Evolutionary conservation across 2,888 invertebrate genomes (phyloP).

Genomic region (Drosophila limbata): DNA sequence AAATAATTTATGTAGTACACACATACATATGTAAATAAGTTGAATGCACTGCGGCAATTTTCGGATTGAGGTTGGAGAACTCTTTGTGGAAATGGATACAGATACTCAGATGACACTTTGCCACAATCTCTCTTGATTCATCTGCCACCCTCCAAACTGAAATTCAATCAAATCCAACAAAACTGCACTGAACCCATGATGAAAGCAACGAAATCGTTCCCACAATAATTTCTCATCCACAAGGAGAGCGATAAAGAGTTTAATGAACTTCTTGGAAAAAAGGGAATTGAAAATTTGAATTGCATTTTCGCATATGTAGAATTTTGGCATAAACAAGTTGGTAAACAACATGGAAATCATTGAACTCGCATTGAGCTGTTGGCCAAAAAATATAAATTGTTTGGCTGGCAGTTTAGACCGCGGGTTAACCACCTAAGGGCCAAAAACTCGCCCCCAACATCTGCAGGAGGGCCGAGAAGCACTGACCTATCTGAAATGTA

Average conservation of each 20-base stretch:
- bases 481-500: conserved; percentile 70
- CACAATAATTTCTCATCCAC: conserved; percentile 42
- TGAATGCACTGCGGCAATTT: conserved; percentile 49
- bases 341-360: conserved; percentile 37
- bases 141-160: conserved; percentile 1
- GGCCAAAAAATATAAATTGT: conserved; percentile 28
- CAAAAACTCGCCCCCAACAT: conserved; percentile 35
- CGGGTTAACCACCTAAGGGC: conserved; percentile 38
- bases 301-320: conserved; percentile 25
- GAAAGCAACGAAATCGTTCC: conserved; percentile 23
- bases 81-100: conserved; percentile 4
- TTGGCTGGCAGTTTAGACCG: conserved; percentile 20
- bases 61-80: conserved; percentile 5
- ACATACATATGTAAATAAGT: conserved; percentile 35
- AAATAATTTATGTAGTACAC: conserved; percentile 24
- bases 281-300: conserved; percentile 47
- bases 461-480: conserved; percentile 31
- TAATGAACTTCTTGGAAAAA: conserved; percentile 66
- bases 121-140: conserved; percentile 14
- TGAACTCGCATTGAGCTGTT: conserved; percentile 50
- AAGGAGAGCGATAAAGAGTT: conserved; percentile 42
- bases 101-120: not conserved
- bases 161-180: not conserved
- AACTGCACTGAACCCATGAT: conserved; percentile 6
- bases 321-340: conserved; percentile 25